Evolutionary conservation across 2,113 vertebrate species (phyloP), one percentile per base, ranked within the genome.

Genomic region (Dolichotis patagonum): DNA sequence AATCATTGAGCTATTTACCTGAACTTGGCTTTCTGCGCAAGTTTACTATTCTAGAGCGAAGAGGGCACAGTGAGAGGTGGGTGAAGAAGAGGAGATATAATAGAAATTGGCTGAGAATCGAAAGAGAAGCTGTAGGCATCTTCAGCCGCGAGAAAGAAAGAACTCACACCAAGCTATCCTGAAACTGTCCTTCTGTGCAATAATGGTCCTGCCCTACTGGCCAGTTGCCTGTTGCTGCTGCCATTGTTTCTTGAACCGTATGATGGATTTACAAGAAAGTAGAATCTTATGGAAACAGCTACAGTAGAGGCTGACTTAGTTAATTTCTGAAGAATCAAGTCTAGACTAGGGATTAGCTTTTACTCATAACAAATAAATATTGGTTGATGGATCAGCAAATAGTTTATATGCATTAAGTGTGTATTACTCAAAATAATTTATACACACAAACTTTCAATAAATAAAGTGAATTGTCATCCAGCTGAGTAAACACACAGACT

Each of bases 51-150:
- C 58, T 60, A 30, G 1, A 4, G 10, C 5, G 28, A 62, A 75
- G 46, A 10, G 13, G 32, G 32, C 35, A 19, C 12, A 62, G 24
- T 5, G 6, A 69, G 6, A n/a, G 14, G 4, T 52, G 4, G 13
- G 3, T 7, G 4, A 60, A 35, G 46, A 3, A 5, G 16, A 85
- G 7, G 30, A 81, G 11, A 60, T 90, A 54, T 19, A n/a, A 9
- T 0, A 63, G 41, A 8, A 67, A 30, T 2, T 35, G 12, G 20
- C 38, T 20, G 10, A 56, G 35, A 28, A 4, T n/a, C 28, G 43
- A n/a, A 26, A 35, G 1, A 30, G 69, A 67, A 4, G 7, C 0
- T 28, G 3, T 30, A 35, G 35, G 2, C 2, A 9, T 54, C 0
- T 22, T 73, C 28, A 5, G 8, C 17, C 12, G 19, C 52, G 20